Evolutionary conservation across 2,888 invertebrate genomes (phyloP).

Genomic region (Troilus luridus): DNA sequence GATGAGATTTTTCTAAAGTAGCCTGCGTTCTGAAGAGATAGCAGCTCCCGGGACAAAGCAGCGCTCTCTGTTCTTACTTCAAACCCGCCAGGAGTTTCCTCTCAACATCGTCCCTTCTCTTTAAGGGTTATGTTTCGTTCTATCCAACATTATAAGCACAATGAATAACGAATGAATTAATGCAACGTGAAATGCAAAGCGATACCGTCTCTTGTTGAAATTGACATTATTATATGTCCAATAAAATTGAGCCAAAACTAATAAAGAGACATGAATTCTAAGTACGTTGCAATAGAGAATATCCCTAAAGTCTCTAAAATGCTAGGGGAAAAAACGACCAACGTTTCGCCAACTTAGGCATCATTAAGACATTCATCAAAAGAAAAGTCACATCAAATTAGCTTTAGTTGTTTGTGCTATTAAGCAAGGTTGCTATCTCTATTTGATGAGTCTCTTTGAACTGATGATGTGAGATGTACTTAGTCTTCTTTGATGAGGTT

Average conservation of each 20-base stretch:
- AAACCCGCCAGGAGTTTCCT: background rate
- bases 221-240: background rate
- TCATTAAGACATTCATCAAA: too few species aligned
- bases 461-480: too few species aligned
- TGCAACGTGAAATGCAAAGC: background rate
- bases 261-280: too few species aligned
- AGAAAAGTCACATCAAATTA: too few species aligned
- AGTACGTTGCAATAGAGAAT: too few species aligned
- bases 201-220: background rate
- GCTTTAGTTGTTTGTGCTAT: too few species aligned
- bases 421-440: too few species aligned
- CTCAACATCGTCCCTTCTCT: background rate
- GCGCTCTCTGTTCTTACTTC: background rate
- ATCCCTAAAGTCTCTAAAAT: too few species aligned
- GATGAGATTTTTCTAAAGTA: constrained; percentile 39
- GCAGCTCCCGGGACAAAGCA: constrained; percentile 15
- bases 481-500: too few species aligned
- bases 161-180: background rate
- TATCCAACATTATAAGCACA: background rate
- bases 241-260: background rate
- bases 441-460: too few species aligned
- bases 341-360: too few species aligned
- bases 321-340: too few species aligned
- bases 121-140: background rate
- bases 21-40: constrained; percentile 19